A percentile compares a stretch with the other conserved stretches of the same genome.
Evolutionary conservation across 2,113 vertebrate genomes (phyloP).

Genomic region (Candoia aspera): DNA sequence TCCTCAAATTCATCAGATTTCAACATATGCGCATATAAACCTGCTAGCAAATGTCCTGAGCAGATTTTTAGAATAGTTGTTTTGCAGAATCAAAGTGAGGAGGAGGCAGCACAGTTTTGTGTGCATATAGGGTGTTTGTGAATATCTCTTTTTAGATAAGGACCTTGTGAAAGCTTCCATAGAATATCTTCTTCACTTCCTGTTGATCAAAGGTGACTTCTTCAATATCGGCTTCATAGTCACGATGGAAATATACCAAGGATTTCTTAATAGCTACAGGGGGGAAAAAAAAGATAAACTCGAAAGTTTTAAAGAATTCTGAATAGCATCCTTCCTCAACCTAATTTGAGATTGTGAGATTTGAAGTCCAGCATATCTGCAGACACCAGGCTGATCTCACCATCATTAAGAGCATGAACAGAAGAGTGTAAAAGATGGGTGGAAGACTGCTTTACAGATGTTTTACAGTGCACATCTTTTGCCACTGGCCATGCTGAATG

Average conservation of each 20-base stretch:
- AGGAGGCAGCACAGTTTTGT: neutral
- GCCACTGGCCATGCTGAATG: no score
- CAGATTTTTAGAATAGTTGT: neutral
- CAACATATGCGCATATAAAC: neutral
- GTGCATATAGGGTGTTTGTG: no score
- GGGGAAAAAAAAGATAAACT: constrained; percentile 30
- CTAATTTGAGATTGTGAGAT: neutral
- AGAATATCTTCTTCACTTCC: constrained; percentile 90
- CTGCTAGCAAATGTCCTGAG: neutral
- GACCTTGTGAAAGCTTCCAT: constrained; percentile 96
- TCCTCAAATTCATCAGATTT: neutral
- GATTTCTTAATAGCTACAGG: constrained; percentile 80
- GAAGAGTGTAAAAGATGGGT: no score
- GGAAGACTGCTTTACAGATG: no score
- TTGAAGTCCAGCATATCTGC: no score
- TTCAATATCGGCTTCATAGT: constrained; percentile 85
- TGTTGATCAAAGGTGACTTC: constrained; percentile 87
- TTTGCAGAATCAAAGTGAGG: neutral
- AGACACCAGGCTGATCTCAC: neutral
- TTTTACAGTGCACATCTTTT: no score
- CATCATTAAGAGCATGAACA: neutral
- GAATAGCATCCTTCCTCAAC: neutral
- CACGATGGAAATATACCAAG: constrained; percentile 88
- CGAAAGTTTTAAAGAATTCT: constrained; percentile 22
- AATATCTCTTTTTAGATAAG: constrained; percentile 42